phyloP scores from a whole-genome alignment of 2,888 invertebrate genomes.

The Camptogramma bilineatum region DNA sequence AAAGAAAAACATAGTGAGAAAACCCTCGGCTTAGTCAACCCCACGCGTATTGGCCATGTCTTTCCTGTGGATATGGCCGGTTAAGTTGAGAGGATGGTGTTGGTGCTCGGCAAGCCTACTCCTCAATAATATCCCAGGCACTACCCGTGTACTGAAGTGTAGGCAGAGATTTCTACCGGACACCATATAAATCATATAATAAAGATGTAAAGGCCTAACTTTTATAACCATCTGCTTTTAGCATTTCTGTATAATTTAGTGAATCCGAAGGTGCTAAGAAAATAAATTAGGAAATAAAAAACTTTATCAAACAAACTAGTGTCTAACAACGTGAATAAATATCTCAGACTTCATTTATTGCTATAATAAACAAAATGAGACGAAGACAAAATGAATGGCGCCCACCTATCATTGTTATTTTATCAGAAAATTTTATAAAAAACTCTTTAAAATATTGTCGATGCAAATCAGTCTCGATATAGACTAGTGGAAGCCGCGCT shows the following conservation, averaged over 20 bases:
- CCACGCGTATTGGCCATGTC: too few relatives aligned
- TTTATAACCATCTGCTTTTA: not conserved
- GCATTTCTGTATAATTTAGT: not conserved
- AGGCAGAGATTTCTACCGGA: too few relatives aligned
- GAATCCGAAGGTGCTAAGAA: not conserved
- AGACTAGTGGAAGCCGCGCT: slow-evolving; percentile 17
- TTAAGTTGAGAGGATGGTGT: too few relatives aligned
- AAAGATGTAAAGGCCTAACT: too few relatives aligned
- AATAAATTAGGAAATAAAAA: not conserved
- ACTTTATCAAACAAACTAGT: not conserved
- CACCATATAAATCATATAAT: too few relatives aligned
- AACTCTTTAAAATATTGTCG: slow-evolving; percentile 38
- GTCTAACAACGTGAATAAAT: not conserved
- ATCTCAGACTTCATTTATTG: slow-evolving; percentile 22
- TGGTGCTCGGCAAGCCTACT: too few relatives aligned
- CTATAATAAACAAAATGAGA: slow-evolving; percentile 34
- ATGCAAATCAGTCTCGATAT: slow-evolving; percentile 41
- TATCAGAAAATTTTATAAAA: slow-evolving; percentile 40
- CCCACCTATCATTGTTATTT: slow-evolving; percentile 46
- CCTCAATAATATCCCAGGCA: too few relatives aligned
- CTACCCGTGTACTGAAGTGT: too few relatives aligned
- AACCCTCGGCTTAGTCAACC: too few relatives aligned
- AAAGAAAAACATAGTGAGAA: too few relatives aligned
- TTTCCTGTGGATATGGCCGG: too few relatives aligned
- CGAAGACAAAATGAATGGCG: slow-evolving; percentile 40